Conservation (phyloP, 2,888 invertebrate genomes). For the Platypus cylindrus region DNA sequence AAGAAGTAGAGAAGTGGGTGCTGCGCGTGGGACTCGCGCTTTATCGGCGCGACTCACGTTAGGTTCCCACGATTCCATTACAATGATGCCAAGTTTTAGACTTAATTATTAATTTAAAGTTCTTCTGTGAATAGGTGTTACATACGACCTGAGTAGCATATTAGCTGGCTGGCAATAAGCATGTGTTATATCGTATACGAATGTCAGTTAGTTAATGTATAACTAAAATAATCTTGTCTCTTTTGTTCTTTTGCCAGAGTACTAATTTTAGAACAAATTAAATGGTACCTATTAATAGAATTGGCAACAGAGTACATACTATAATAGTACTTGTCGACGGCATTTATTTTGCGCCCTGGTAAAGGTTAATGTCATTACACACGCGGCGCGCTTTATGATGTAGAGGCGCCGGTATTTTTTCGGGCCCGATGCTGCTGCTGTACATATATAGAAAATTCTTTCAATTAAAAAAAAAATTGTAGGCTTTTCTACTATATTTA, state of each 20-base stretch:
- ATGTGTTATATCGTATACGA: too few species aligned
- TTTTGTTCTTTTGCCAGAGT: background rate
- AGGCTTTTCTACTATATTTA: too few species aligned
- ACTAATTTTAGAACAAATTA: background rate
- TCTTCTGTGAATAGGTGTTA: too few species aligned
- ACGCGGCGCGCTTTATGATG: conserved; percentile 14
- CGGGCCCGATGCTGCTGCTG: too few species aligned
- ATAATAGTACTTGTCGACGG: conserved; percentile 17
- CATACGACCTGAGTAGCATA: too few species aligned
- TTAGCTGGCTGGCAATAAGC: too few species aligned
- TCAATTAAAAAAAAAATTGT: too few species aligned
- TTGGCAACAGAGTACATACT: conserved; percentile 11
- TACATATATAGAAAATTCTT: too few species aligned
- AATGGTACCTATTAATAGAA: background rate
- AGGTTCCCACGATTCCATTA: conserved; percentile 21
- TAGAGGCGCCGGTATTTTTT: conserved; percentile 15
- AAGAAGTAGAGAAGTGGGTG: conserved; percentile 21
- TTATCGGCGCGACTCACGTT: conserved; percentile 17
- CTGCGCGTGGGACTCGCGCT: conserved; percentile 23
- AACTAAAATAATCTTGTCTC: too few species aligned
- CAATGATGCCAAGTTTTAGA: conserved; percentile 10
- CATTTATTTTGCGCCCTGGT: conserved; percentile 22
- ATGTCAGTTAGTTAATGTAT: too few species aligned
- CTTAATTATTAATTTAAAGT: too few species aligned
- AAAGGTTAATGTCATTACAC: conserved; percentile 23